Percentiles rank a stretch among this genome's conserved stretches.
phyloP scores from a whole-genome alignment of 1,140 invertebrate species.

The Tetragonula clypearis region DNA sequence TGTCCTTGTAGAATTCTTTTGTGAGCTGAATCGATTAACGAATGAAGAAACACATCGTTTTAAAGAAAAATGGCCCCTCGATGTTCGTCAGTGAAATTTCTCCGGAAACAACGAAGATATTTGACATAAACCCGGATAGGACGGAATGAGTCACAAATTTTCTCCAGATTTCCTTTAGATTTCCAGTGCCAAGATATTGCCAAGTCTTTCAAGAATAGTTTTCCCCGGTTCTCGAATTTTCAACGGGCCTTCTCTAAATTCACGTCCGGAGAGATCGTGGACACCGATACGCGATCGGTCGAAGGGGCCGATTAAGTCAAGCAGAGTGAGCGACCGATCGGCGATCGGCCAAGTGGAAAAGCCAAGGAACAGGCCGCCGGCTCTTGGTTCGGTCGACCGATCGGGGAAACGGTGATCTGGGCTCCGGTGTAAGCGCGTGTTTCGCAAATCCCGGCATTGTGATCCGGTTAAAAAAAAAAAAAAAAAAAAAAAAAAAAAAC shows the following conservation, averaged over 20 bases:
- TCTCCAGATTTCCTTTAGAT: no score
- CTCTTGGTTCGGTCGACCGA: neutral
- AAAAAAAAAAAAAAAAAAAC: constrained; percentile 71
- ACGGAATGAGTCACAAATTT: no score
- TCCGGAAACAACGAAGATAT: no score
- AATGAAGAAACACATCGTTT: no score
- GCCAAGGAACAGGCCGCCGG: constrained; percentile 25
- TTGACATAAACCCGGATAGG: no score
- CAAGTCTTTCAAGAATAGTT: no score
- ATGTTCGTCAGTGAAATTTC: no score
- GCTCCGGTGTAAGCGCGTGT: constrained; percentile 37
- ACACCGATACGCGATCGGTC: neutral
- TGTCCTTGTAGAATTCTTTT: no score
- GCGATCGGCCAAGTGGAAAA: constrained; percentile 37
- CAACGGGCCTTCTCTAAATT: no score
- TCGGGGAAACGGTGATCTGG: neutral
- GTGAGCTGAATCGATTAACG: no score
- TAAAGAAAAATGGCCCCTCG: no score
- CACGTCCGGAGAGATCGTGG: neutral
- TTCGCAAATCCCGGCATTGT: constrained; percentile 74
- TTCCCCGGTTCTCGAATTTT: neutral
- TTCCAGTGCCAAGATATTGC: no score
- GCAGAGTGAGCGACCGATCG: neutral
- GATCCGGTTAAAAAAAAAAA: constrained; percentile 69
- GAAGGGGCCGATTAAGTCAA: neutral